Conservation (phyloP, 2,797 vertebrate species). For the Urocyon cinereoargenteus region DNA sequence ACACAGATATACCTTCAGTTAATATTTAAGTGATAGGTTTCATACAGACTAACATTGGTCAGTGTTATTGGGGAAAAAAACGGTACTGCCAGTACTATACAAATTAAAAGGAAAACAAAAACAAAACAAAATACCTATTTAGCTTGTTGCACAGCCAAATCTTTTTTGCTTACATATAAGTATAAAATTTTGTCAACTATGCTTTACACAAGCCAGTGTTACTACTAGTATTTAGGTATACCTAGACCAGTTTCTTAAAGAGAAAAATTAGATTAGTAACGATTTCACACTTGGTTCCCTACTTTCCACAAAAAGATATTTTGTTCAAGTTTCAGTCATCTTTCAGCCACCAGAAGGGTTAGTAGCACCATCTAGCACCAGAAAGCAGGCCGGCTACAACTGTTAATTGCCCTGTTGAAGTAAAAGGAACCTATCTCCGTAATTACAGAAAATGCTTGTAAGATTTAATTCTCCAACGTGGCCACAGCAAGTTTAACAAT, state of each 20-base stretch:
- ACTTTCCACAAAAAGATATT: constrained; percentile 42
- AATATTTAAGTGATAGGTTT: constrained; percentile 48
- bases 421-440: constrained; percentile 59
- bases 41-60: neutral
- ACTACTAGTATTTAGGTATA: neutral
- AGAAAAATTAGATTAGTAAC: constrained; percentile 12
- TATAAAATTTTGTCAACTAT: neutral
- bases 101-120: neutral
- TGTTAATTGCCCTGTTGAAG: constrained; percentile 45
- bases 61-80: constrained; percentile 9
- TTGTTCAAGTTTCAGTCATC: constrained; percentile 52
- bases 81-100: neutral
- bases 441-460: constrained; percentile 42
- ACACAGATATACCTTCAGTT: neutral
- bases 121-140: neutral
- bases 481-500: constrained; percentile 67
- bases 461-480: constrained; percentile 68
- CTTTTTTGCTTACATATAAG: neutral
- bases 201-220: neutral
- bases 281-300: constrained; percentile 67
- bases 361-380: constrained; percentile 38
- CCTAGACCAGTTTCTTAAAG: constrained; percentile 37
- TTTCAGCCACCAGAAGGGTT: constrained; percentile 37
- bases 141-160: neutral
- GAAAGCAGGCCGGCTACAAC: constrained; percentile 56